Base-by-base conservation (phyloP, 2,797 vertebrate genomes). In the Oreortyx pictus region DNA sequence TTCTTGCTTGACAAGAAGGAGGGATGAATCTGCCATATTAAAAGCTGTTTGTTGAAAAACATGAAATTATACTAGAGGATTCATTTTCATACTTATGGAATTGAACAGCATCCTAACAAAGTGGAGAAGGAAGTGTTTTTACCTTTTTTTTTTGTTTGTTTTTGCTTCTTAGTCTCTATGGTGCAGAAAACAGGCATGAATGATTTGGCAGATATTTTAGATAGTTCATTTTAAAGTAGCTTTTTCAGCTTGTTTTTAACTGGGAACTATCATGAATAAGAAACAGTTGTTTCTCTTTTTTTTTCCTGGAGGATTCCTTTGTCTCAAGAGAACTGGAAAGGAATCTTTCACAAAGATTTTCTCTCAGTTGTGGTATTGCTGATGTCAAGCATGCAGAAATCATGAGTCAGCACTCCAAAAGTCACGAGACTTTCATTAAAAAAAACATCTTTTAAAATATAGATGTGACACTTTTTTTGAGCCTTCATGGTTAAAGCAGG, bases 361-460 rank as follows among this genome's bases (percentile, higher is more conserved):
- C 94, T 93, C 92, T 96, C 92, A 96, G 96, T 96, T 96, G 95
- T 96, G 96, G 96, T 96, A 95, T 96, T 96, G 95, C 94, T 96
- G 91, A 96, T 95, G 94, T 95, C 93, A 95, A 94, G 85, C 84
- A 79, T 88, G 71, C 52, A 95, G 73, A 93, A 95, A 86, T 65
- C 41, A 1, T 95, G 92, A 96, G 82, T 96, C 93, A 95, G 93
- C 94, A 89, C 75, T 72, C 46, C 47, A 73, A 76, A 94, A 94
- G 70, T 94, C 93, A 94, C 23, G 57, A 73, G 96, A 93, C 70
- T 76, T 18, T 11, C 23, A 49, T 64, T 74, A 29, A 31, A 52
- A 43, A 7, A 54, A 41, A 44, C 27, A 33, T 39, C 31, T 77
- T 80, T 82, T 47, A 64, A 92, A 83, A 83, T 66, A 46, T 57